Evolutionary conservation across 2,797 vertebrate genomes (phyloP), one percentile per base, ranked within the genome.

Genomic region (Sebastes iracundus): DNA sequence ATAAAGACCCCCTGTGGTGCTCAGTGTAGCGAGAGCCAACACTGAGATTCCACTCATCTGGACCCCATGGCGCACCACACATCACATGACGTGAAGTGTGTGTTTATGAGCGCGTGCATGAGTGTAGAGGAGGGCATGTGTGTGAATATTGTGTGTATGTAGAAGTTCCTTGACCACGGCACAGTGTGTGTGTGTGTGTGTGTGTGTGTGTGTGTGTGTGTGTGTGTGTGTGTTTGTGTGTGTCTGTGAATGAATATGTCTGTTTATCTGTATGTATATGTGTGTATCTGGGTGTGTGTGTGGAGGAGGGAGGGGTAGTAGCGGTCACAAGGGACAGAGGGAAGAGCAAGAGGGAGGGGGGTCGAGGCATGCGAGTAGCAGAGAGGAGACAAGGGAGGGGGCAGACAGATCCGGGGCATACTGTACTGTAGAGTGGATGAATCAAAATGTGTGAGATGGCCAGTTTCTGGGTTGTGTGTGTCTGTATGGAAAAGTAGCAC

Each of bases 11-110:
- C 94, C 94, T 63, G 83, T 90, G 87, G 94, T 94, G 94, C 93
- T 93, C 93, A 94, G 86, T 89, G 92, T 93, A 94, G 92, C 91
- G 85, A 93, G 90, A 95, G 90, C 92, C 90, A 90, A 91, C 72
- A 68, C 87, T 70, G 82, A 93, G 93, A 95, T 95, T 95, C 90
- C 90, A 90, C 93, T 95, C 92, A 92, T 95, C 92, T 94, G 94
- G 90, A 91, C 81, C 88, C 90, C 79, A 80, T 74, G 86, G 92
- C 28, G 77, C 87, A 81, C 64, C 65, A 79, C 84, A 87, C 92
- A 90, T 90, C 93, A 92, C 90, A 90, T 87, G 89, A 91, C 68
- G 18, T 49, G 16, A 85, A 82, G 66, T 78, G 67, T 72, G 82
- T 79, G 65, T 86, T 62, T 49, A 23, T 46, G 73, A 63, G 71